Base-by-base conservation (phyloP, 2,113 vertebrate genomes). In the Heptranchias perlo region DNA sequence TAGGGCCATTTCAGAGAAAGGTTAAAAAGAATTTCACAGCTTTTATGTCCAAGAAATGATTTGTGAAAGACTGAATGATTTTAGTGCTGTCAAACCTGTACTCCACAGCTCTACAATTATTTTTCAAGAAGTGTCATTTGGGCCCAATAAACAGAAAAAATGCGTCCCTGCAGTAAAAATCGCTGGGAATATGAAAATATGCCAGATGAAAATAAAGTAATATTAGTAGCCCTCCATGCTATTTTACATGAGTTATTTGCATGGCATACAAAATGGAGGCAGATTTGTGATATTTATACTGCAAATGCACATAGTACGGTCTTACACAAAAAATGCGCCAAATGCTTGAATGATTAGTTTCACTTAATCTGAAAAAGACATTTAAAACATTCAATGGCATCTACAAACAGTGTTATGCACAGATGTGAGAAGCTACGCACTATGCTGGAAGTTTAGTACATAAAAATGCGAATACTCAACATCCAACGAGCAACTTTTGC, bases 341-440 rank as follows among this genome's bases (percentile, higher is more conserved):
- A 69, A 67, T 52, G 65, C 94, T 49, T 52, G 65, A 95, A 52
- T 95, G 44, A 95, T 49, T 69, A 95, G 23, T 69, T 69, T 95
- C 65, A 95, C 62, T 69, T 95, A 73, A 73, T 47, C 62, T 52
- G 47, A 95, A 69, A 94, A 69, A 69, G 64, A 49, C 44, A 95
- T 31, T 95, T 28, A 69, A 49, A 47, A 65, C 44, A 69, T 95
- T 31, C 39, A 73, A 18, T 94, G 61, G 28, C 35, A 11, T 44
- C 21, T 23, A 94, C 92, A 95, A 95, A 67, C 64, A 67, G 62
- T 91, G 25, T 52, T 49, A 52, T 21, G 18, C 64, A 73, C 94
- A 95, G 44, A 95, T 69, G 10, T 14, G 44, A 95, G 64, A 69
- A 95, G 65, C 64, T 39, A 69, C 11, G 65, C 28, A 52, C 35